Evolutionary conservation across 1,140 invertebrate species (phyloP).

Genomic region (Oncopodura yosiiana): DNA sequence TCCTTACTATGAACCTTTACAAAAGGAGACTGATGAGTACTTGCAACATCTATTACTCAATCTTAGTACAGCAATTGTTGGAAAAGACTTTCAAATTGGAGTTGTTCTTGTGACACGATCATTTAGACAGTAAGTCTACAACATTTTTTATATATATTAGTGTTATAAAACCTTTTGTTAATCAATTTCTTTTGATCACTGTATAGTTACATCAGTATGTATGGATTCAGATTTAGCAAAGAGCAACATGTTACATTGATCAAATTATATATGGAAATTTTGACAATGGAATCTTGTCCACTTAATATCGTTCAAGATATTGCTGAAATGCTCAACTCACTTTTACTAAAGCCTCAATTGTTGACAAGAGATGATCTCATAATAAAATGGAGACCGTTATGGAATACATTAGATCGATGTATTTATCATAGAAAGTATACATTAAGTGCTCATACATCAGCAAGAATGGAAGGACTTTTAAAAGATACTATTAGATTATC

Average conservation of each 20-base stretch:
- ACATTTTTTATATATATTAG: neutral
- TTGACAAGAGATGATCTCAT: conserved; percentile 67
- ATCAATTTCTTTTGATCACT: conserved; percentile 30
- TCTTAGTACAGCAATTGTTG: conserved; percentile 33
- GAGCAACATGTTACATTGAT: conserved; percentile 80
- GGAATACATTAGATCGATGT: conserved; percentile 51
- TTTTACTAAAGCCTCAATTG: conserved; percentile 59
- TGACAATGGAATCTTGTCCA: conserved; percentile 66
- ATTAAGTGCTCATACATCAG: conserved; percentile 53
- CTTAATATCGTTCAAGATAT: conserved; percentile 59
- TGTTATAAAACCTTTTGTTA: neutral
- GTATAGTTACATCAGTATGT: conserved; percentile 67
- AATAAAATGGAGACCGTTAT: conserved; percentile 77
- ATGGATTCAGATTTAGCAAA: conserved; percentile 78
- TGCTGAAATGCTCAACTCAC: conserved; percentile 45
- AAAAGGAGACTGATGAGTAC: conserved; percentile 31
- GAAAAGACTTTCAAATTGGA: conserved; percentile 35
- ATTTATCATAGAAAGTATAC: conserved; percentile 45
- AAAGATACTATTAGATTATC: conserved; percentile 21
- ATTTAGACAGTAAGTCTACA: conserved; percentile 25
- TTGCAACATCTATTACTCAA: conserved; percentile 34
- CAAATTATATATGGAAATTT: conserved; percentile 67
- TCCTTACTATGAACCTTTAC: conserved; percentile 34
- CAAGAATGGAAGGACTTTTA: conserved; percentile 36
- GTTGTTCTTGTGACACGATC: conserved; percentile 33